Evolutionary conservation across 2,888 invertebrate genomes (phyloP), one percentile per base, ranked within the genome.

Genomic region (Frankliniella intonsa): DNA sequence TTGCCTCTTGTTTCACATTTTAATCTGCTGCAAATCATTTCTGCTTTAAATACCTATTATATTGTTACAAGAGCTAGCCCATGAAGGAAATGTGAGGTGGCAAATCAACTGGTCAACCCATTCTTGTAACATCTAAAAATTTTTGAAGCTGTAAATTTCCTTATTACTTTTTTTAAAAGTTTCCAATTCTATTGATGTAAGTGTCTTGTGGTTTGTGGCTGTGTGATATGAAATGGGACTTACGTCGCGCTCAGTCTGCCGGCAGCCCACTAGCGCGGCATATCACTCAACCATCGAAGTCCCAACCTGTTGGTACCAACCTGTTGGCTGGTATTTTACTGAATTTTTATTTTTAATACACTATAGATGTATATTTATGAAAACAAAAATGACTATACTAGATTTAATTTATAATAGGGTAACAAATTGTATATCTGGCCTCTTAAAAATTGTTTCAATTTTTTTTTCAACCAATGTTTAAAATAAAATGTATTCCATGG

Each of bases 281-380:
- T 76, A 76, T 76, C 69, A 76, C 69, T 76, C 69, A 76, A 69
- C 69, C 69, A 69, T 69, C 69, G n/a, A 69, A 22, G 69, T 69
- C 69, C 69, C 69, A 69, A 76, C 69, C 69, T 76, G 69, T 76
- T 76, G 69, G 69, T 76, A 76, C 69, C 69, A 76, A 25, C 69
- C 69, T 7, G 25, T 22, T 9, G 69, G 69, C 69, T 76, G 69
- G 69, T 76, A 76, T 76, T 76, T 76, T 76, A 76, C 69, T 76
- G 69, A 76, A 76, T 76, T 76, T 76, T 76, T 76, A 76, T 76
- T 76, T 76, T 76, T 76, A 76, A 76, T 76, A 76, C 69, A 76
- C 69, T 76, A 76, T 76, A 76, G 69, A 76, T 76, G 69, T 76
- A 76, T 76, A 76, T 76, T 76, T 76, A 76, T 76, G 69, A 76